Percentiles rank a stretch among this genome's conserved stretches.
Evolutionary conservation across 2,113 vertebrate species (phyloP).

Genomic region (Alces alces): DNA sequence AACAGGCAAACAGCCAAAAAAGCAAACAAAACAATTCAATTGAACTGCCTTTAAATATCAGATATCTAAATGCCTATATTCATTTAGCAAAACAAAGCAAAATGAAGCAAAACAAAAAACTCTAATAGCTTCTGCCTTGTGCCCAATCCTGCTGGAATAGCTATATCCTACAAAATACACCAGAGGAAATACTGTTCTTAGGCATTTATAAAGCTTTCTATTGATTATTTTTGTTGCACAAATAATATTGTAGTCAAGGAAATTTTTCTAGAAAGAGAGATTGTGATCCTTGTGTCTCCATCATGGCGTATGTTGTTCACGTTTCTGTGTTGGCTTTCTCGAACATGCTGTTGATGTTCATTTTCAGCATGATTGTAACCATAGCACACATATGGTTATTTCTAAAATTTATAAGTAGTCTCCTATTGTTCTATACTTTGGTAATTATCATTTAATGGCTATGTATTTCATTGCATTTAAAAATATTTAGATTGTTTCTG

Average conservation of each 20-base stretch:
- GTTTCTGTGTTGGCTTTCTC: neutral
- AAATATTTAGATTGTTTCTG: neutral
- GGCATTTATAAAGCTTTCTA: neutral
- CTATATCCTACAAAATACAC: neutral
- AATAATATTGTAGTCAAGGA: neutral
- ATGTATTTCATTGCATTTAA: neutral
- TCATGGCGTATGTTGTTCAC: neutral
- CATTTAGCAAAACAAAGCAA: neutral
- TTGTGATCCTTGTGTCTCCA: neutral
- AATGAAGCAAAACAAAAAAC: neutral
- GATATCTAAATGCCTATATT: neutral
- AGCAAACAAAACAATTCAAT: neutral
- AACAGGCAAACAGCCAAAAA: neutral
- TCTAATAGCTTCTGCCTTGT: neutral
- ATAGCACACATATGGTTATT: neutral
- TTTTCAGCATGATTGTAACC: neutral
- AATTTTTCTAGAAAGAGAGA: neutral
- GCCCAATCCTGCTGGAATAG: neutral
- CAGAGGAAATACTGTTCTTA: neutral
- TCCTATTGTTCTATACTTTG: neutral
- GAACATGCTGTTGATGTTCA: neutral
- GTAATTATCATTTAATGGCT: neutral
- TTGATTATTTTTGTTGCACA: neutral
- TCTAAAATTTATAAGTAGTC: neutral
- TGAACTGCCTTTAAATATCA: neutral